Evolutionary conservation across 2,113 vertebrate species (phyloP).

Genomic region (Perccottus glenii): DNA sequence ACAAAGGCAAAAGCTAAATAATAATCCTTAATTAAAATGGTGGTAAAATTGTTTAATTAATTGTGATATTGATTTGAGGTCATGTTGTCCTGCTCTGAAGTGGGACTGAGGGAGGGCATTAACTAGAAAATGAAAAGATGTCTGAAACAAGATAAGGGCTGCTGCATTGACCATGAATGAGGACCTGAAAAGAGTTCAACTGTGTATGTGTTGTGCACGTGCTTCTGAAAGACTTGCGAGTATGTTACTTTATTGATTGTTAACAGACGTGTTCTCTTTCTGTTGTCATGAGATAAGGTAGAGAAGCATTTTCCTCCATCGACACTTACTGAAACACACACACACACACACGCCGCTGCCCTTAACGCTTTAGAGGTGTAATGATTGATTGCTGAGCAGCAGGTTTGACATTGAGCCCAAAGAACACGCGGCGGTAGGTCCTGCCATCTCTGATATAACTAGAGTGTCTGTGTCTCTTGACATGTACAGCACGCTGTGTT

Average conservation of each 20-base stretch:
- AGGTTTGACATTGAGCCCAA: conserved; percentile 74
- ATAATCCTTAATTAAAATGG: conserved; percentile 5
- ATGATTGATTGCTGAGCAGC: conserved; percentile 73
- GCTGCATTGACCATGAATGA: conserved; percentile 44
- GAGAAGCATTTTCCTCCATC: conserved; percentile 48
- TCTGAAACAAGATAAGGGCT: conserved; percentile 55
- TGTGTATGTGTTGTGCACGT: conserved; percentile 14
- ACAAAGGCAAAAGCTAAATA: not conserved
- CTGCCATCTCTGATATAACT: conserved; percentile 54
- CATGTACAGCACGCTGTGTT: conserved; percentile 26
- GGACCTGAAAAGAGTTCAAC: conserved; percentile 21
- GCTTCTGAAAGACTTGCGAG: conserved; percentile 29
- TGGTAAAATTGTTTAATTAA: conserved; percentile 1
- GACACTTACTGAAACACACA: conserved; percentile 2
- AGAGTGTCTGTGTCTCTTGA: conserved; percentile 39
- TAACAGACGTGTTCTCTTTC: conserved; percentile 66
- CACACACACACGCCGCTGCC: conserved; percentile 25
- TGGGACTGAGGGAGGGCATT: conserved; percentile 2
- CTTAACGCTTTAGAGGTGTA: conserved; percentile 57
- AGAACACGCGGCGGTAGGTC: conserved; percentile 65
- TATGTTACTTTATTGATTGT: conserved; percentile 73
- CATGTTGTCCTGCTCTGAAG: not conserved
- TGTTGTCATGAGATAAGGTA: conserved; percentile 75
- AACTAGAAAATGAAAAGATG: conserved; percentile 67
- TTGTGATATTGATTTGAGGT: not conserved